Evolutionary conservation across 2,888 invertebrate species (phyloP).

Genomic region (Brachylomia viminalis): DNA sequence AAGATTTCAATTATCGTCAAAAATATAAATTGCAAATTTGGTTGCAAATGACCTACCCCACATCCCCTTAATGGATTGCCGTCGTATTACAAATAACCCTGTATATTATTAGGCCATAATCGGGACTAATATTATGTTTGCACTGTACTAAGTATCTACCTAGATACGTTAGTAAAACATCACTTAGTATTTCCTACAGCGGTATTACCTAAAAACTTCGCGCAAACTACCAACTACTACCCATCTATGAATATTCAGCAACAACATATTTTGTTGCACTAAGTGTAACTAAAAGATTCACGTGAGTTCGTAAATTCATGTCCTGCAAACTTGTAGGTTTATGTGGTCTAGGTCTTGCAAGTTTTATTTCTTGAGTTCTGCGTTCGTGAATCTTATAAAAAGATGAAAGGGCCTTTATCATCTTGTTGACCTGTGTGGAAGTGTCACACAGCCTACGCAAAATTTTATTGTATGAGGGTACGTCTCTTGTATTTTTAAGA

Average conservation of each 20-base stretch:
- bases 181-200: constrained; percentile 18
- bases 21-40: no score
- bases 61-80: no score
- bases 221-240: constrained; percentile 27
- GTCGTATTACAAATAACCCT: no score
- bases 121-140: not conserved
- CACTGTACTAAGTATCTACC: not conserved
- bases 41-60: no score
- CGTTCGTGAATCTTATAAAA: constrained; percentile 7
- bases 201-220: constrained; percentile 14
- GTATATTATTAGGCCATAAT: not conserved
- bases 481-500: no score
- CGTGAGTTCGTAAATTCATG: constrained; percentile 51
- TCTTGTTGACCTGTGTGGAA: no score
- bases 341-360: constrained; percentile 33
- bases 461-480: no score
- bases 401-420: not conserved
- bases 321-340: constrained; percentile 45
- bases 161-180: not conserved
- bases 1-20: no score
- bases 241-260: constrained; percentile 58
- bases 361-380: constrained; percentile 44
- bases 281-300: constrained; percentile 46
- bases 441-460: no score
- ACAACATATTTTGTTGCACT: constrained; percentile 57